These are phyloP conservation scores for Orbicella faveolata DNA, from an alignment of 64 coral and sea anemone species.

Conservation along the genomic window DNA sequence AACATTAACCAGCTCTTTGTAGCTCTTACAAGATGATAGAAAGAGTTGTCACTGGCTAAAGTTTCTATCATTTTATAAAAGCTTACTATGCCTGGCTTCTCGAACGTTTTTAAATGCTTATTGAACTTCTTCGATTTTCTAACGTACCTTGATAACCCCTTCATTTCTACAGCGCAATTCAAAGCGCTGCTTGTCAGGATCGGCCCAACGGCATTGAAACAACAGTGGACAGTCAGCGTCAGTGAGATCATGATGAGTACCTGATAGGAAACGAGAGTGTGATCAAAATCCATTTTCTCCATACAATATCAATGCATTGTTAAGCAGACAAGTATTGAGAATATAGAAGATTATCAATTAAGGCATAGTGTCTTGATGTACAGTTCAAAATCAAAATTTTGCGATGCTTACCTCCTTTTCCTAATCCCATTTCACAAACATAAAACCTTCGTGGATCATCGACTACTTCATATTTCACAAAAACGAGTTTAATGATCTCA, in stretches of 20 bases:
- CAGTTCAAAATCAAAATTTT: background rate
- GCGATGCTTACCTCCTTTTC: slow-evolving; percentile 63
- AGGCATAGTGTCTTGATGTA: no score
- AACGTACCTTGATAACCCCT: slow-evolving; percentile 73
- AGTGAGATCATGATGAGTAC: slow-evolving; percentile 48
- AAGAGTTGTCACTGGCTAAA: no score
- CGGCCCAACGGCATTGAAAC: slow-evolving; percentile 82
- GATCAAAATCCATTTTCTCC: background rate
- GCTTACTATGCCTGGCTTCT: no score
- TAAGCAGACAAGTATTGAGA: background rate
- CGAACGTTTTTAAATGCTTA: no score
- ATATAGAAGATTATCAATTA: background rate
- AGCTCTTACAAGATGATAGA: no score
- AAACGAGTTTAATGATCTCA: slow-evolving; percentile 83
- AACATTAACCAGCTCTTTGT: no score
- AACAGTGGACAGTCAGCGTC: slow-evolving; percentile 70
- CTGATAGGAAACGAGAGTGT: slow-evolving; percentile 8
- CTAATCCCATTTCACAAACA: slow-evolving; percentile 66
- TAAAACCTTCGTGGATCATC: slow-evolving; percentile 74
- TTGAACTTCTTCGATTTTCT: background rate
- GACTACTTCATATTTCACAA: slow-evolving; percentile 74
- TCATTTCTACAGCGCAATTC: slow-evolving; percentile 77
- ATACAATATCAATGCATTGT: background rate
- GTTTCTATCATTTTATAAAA: no score
- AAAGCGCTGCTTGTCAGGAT: slow-evolving; percentile 83